A percentile compares a stretch with the other conserved stretches of the same genome.
These are phyloP conservation scores for Sylvietta virens DNA, from an alignment of 2,113 vertebrate genomes.

Conservation along the genomic window DNA sequence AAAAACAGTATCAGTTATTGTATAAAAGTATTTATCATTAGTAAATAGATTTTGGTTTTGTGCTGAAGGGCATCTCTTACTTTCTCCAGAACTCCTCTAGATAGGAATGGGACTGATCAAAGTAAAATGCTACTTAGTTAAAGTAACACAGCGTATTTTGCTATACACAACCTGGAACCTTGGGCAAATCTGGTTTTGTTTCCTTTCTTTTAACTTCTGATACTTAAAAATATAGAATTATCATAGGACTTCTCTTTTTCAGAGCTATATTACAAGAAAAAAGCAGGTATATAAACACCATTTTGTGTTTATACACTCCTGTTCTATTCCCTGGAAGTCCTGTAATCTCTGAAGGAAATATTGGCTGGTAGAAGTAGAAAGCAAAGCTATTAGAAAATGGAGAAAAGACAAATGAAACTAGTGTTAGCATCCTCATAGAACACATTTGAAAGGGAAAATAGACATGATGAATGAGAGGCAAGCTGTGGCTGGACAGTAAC, in stretches of 20 bases:
- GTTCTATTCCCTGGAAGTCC: not conserved
- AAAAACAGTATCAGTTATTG: not conserved
- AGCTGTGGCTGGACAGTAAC: not conserved
- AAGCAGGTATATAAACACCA: not conserved
- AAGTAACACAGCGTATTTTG: not conserved
- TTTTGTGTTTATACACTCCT: no score
- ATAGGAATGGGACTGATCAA: not conserved
- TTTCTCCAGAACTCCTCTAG: not conserved
- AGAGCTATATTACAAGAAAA: not conserved
- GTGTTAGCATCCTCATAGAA: not conserved
- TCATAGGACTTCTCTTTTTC: not conserved
- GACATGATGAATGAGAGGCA: not conserved
- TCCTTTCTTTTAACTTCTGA: not conserved
- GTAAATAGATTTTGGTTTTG: not conserved
- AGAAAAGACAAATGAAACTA: not conserved
- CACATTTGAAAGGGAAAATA: not conserved
- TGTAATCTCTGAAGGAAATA: not conserved
- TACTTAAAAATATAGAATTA: not conserved
- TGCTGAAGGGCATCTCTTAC: not conserved
- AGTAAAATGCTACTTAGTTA: not conserved
- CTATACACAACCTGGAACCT: fast-evolving
- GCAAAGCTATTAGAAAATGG: not conserved
- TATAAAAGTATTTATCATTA: not conserved
- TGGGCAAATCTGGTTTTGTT: not conserved
- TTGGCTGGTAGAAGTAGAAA: not conserved